Evolutionary conservation across 1,140 invertebrate genomes (phyloP).

Genomic region (Drosophila leontia): DNA sequence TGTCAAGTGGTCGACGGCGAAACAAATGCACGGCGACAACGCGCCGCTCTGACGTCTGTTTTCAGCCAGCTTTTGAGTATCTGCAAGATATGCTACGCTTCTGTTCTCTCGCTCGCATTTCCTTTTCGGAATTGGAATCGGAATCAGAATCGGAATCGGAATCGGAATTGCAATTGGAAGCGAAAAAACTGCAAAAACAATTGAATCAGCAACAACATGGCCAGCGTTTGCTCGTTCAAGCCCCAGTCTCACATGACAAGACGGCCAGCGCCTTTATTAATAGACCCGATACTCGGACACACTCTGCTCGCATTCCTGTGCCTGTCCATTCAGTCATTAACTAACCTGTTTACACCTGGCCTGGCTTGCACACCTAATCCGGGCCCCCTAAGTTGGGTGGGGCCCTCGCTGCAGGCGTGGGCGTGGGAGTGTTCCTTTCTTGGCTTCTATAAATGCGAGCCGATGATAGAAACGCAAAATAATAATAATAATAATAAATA

Average conservation of each 20-base stretch:
- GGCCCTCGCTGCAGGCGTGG: conserved; percentile 14
- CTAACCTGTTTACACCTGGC: conserved; percentile 65
- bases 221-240: conserved; percentile 7
- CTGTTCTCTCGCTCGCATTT: conserved; percentile 30
- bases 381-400: conserved; percentile 24
- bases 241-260: conserved; percentile 41
- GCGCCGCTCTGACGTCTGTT: conserved; percentile 1
- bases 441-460: conserved; percentile 7
- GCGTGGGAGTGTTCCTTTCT: conserved; percentile 42
- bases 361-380: conserved; percentile 38
- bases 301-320: conserved; percentile 31
- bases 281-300: conserved; percentile 31
- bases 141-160: conserved; percentile 16
- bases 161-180: conserved; percentile 6
- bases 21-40: conserved; percentile 4
- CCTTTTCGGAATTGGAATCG: conserved; percentile 32
- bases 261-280: conserved; percentile 41
- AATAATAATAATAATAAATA: background rate
- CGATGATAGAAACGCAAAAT: background rate
- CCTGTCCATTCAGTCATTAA: conserved; percentile 48
- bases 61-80: background rate
- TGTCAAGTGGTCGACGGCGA: conserved; percentile 54
- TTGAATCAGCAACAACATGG: conserved; percentile 30
- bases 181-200: conserved; percentile 2
- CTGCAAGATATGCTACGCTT: conserved; percentile 21